Base-by-base conservation (phyloP, 1,140 invertebrate genomes). In the Euura saliciscinereae region DNA sequence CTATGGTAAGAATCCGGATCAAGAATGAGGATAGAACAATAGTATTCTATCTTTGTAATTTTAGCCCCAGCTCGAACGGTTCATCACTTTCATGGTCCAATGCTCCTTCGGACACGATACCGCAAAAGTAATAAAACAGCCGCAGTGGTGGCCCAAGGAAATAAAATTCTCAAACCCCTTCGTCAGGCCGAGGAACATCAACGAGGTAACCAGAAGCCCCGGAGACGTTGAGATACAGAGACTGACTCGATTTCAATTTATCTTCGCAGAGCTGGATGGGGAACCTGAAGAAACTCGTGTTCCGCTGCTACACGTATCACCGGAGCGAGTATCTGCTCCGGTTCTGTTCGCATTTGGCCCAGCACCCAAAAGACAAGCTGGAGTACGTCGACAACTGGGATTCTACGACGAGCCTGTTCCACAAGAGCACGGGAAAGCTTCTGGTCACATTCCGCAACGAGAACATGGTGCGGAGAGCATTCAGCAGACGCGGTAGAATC, bases 371-470 rank as follows among this genome's bases (percentile, higher is more conserved):
- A 2, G 89, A 91, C 44, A 89, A 90, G 73, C 85, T 93, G 70
- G 87, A 91, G 69, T 94, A 92, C 83, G 91, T 93, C 11, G 92
- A 93, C 76, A 93, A 93, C 82, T 91, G 90, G 78, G 92, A 94
- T 78, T 91, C 91, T 42, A 94, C 93, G 1, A 94, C 92, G 11
- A 93, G 92, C 71, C 85, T 94, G 43, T 93, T 91, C 76, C 89
- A 92, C 74, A 89, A 90, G 77, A 88, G 88, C 65, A 91, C 88
- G 68, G 90, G 90, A 72, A 91, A 91, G 74, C 85, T 94, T 42
- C 78, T 94, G 67, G 92, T 93, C 2, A 94, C 92, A 69, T 94
- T 94, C 85, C 89, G 92, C 45, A 94, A 94, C 86, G 92, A 93
- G 79, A 93, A 94, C 78, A 89, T 93, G 86, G 90, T 91, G 75